Evolutionary conservation across 2,888 invertebrate genomes (phyloP).

Genomic region (Epicampocera succincta): DNA sequence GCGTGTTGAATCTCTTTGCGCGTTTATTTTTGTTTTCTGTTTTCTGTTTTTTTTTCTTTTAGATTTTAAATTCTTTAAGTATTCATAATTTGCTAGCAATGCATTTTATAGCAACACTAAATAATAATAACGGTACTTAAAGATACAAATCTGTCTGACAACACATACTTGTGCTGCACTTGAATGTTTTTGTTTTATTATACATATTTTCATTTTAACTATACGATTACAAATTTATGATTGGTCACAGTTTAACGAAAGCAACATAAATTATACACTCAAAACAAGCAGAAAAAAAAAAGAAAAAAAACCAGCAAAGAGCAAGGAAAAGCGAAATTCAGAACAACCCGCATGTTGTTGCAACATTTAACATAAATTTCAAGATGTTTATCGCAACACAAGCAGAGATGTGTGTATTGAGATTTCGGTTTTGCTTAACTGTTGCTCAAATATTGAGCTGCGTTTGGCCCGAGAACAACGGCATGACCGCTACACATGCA

Average conservation of each 20-base stretch:
- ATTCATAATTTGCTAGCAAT: conserved; percentile 51
- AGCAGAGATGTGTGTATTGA: not conserved
- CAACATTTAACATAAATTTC: conserved; percentile 56
- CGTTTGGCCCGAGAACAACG: conserved; percentile 23
- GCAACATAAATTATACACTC: conserved; percentile 55
- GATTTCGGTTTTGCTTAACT: conserved; percentile 4
- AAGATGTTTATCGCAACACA: conserved; percentile 58
- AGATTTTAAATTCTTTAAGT: conserved; percentile 11
- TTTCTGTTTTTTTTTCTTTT: too few relatives aligned
- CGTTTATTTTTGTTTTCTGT: not conserved
- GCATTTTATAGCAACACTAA: conserved; percentile 45
- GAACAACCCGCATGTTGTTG: conserved; percentile 57
- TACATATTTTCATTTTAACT: conserved; percentile 11
- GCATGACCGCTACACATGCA: conserved; percentile 47
- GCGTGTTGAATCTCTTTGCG: conserved; percentile 36
- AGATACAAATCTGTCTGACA: conserved; percentile 69
- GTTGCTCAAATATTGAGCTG: conserved; percentile 13
- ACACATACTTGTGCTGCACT: conserved; percentile 46
- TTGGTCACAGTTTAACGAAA: conserved; percentile 68
- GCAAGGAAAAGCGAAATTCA: not conserved
- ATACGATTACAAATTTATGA: conserved; percentile 67
- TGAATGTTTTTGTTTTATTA: conserved; percentile 12
- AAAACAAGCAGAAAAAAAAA: conserved; percentile 2
- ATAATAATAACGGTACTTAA: conserved; percentile 67
- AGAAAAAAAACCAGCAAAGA: not conserved